phyloP scores from a whole-genome alignment of 2,888 invertebrate genomes.

The Drosophila putrida region DNA sequence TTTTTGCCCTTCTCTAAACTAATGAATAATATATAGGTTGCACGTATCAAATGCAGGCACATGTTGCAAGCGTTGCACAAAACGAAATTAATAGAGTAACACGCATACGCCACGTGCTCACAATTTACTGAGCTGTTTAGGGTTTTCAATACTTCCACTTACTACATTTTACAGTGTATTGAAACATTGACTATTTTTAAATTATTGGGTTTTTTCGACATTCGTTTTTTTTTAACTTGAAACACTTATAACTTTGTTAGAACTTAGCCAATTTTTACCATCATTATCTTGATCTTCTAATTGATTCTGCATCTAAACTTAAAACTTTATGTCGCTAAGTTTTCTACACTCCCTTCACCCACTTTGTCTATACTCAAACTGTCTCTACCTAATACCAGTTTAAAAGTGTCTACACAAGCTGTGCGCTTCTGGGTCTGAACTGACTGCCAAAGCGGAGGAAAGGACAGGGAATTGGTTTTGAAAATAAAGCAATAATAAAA shows the following conservation, averaged over 20 bases:
- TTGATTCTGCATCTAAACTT: neutral
- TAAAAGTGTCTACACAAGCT: constrained; percentile 16
- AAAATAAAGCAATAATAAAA: constrained; percentile 66
- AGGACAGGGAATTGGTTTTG: constrained; percentile 30
- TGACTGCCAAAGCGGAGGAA: neutral
- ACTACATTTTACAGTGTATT: neutral
- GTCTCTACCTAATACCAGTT: neutral
- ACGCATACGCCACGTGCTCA: constrained; percentile 52
- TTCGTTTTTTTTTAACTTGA: neutral
- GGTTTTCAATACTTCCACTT: constrained; percentile 2
- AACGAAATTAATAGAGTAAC: constrained; percentile 14
- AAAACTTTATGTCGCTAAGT: too few species aligned
- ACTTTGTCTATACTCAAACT: neutral
- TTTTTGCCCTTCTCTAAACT: constrained; percentile 5
- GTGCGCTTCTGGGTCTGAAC: constrained; percentile 4
- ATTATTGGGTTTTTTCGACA: neutral
- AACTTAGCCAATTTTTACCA: neutral
- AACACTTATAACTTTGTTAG: neutral
- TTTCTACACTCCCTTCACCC: too few species aligned
- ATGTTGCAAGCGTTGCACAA: constrained; percentile 47
- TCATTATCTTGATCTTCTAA: neutral
- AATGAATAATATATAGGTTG: constrained; percentile 47
- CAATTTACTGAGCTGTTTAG: constrained; percentile 3
- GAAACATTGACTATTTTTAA: too few species aligned
- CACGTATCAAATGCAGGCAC: constrained; percentile 9